A percentile compares a stretch with the other conserved stretches of the same genome.
These are phyloP conservation scores for Mythimna ferrago DNA, from an alignment of 2,888 invertebrate species.

Conservation along the genomic window DNA sequence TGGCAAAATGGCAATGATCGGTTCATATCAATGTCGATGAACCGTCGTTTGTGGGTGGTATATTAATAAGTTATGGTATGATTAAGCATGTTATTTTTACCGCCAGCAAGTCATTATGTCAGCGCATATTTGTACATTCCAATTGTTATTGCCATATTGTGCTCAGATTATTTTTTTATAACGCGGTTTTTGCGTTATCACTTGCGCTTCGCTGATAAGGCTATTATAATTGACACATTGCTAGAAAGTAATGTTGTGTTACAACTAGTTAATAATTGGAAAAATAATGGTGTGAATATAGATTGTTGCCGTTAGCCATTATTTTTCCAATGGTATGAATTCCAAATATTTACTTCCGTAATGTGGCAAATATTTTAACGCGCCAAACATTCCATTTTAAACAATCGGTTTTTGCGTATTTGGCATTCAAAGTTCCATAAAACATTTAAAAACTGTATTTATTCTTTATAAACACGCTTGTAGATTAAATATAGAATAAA, in stretches of 20 bases:
- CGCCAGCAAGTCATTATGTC: background rate
- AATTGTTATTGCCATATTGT: constrained; percentile 3
- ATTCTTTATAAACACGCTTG: background rate
- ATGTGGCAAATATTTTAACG: constrained; percentile 3
- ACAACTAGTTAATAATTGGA: constrained; percentile 11
- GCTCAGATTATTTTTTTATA: constrained; percentile 31
- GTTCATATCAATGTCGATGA: constrained; percentile 25
- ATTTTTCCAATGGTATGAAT: constrained; percentile 13
- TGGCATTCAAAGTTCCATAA: background rate
- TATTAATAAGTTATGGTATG: background rate
- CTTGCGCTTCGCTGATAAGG: constrained; percentile 31
- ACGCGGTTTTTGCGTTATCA: constrained; percentile 36
- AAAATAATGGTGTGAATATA: constrained; percentile 18
- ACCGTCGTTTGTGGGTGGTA: constrained; percentile 4
- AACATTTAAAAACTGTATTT: background rate
- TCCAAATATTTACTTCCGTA: constrained; percentile 9
- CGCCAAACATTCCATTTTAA: background rate
- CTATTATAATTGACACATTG: constrained; percentile 18
- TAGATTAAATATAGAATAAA: constrained; percentile 14
- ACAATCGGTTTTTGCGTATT: background rate
- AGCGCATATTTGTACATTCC: constrained; percentile 4
- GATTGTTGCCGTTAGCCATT: no score
- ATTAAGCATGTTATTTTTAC: constrained; percentile 1
- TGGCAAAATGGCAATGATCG: constrained; percentile 6
- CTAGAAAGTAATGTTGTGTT: constrained; percentile 5